These are phyloP conservation scores for Meriones unguiculatus DNA, from an alignment of 2,113 vertebrate species.

Conservation along the genomic window DNA sequence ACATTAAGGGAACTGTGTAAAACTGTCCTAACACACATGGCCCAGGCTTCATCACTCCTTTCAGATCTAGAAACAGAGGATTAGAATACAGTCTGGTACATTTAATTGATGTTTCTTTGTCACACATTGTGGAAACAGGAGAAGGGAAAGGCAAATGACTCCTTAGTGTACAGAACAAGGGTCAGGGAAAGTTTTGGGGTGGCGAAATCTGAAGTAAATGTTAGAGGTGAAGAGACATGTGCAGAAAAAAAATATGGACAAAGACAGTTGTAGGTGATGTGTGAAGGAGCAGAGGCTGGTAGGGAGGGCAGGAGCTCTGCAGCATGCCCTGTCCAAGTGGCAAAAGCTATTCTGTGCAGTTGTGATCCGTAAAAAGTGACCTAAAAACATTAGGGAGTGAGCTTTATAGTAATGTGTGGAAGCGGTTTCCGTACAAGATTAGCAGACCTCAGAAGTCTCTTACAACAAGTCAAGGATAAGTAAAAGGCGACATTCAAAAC, in stretches of 20 bases:
- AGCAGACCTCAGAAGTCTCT: conserved; percentile 7
- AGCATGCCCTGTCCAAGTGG: neutral
- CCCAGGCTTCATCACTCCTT: neutral
- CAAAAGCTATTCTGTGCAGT: neutral
- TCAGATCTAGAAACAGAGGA: neutral
- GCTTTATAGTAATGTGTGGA: no score
- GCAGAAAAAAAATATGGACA: neutral
- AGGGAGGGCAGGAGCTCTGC: neutral
- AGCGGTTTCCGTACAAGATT: neutral
- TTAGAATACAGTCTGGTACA: neutral
- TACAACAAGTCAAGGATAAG: neutral
- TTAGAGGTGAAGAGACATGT: neutral
- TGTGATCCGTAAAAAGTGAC: neutral
- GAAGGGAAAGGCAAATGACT: neutral
- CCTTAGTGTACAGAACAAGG: neutral
- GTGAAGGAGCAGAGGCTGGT: neutral
- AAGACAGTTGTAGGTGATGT: neutral
- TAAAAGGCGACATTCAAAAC: neutral
- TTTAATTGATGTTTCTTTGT: neutral
- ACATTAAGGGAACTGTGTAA: neutral
- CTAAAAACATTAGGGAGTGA: neutral
- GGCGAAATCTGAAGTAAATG: neutral
- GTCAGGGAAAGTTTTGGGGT: conserved; percentile 5
- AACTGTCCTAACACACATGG: neutral
- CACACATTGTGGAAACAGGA: neutral